These are phyloP conservation scores for Brachyalestes nurse DNA, from an alignment of 2,797 vertebrate species.

Conservation along the genomic window DNA sequence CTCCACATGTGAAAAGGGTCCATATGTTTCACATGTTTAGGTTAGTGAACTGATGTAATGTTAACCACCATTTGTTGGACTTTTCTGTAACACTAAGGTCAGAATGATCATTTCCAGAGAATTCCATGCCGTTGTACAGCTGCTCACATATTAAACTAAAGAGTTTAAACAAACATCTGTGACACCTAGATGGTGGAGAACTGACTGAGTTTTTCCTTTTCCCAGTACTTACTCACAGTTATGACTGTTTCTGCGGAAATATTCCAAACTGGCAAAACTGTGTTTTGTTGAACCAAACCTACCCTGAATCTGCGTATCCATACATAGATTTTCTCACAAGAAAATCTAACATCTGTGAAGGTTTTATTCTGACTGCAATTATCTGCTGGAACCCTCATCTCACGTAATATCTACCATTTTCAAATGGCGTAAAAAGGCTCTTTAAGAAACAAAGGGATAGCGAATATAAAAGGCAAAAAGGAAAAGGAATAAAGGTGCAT, in stretches of 20 bases:
- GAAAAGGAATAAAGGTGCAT: not conserved
- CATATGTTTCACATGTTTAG: constrained; percentile 16
- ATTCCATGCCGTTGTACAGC: not conserved
- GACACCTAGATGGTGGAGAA: not conserved
- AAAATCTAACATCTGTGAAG: no score
- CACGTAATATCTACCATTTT: no score
- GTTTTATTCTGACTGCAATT: no score
- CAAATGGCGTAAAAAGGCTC: no score
- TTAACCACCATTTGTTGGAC: constrained; percentile 6
- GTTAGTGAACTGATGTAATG: not conserved
- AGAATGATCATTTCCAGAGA: constrained; percentile 33
- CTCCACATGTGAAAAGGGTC: not conserved
- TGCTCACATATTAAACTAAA: constrained; percentile 20
- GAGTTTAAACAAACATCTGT: constrained; percentile 28
- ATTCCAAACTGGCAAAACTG: no score
- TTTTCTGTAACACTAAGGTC: constrained; percentile 12
- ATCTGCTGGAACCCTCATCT: no score
- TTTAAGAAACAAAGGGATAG: no score
- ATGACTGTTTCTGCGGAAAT: no score
- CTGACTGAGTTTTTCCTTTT: not conserved
- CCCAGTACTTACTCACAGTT: not conserved
- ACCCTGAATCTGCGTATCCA: no score
- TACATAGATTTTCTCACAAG: no score
- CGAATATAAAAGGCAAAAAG: no score
- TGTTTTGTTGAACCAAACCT: no score